A percentile compares a stretch with the other conserved stretches of the same genome.
phyloP scores from a whole-genome alignment of 2,888 invertebrate species.

The Cantharis rustica region DNA sequence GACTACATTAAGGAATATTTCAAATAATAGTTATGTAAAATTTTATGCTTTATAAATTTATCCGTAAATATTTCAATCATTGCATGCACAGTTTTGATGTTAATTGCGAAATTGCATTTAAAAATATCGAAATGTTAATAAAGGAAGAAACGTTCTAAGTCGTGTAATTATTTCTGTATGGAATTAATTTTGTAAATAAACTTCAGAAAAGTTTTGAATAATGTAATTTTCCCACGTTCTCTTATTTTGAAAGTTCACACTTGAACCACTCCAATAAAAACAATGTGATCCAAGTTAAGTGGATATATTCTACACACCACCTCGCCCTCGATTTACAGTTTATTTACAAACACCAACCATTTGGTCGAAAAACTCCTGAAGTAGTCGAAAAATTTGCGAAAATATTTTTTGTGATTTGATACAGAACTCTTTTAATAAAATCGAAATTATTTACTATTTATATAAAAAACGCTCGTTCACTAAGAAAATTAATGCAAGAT shows the following conservation, averaged over 20 bases:
- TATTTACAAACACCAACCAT: background rate
- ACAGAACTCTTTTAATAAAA: background rate
- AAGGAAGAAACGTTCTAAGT: too few species aligned
- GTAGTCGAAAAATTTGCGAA: background rate
- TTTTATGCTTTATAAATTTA: background rate
- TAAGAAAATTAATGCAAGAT: too few species aligned
- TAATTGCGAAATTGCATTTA: background rate
- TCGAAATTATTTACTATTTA: too few species aligned
- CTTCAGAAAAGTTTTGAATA: background rate
- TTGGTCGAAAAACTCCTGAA: background rate
- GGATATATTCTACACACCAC: slow-evolving; percentile 21
- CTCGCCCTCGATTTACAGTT: background rate
- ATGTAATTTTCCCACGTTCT: background rate
- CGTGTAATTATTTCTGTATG: background rate
- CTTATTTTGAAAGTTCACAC: background rate
- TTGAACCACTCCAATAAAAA: slow-evolving; percentile 32
- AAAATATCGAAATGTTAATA: too few species aligned
- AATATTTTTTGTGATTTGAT: background rate
- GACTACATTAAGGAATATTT: too few species aligned
- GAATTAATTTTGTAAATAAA: background rate
- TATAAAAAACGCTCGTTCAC: too few species aligned
- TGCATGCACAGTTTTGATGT: background rate
- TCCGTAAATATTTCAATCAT: background rate
- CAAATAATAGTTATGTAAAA: background rate
- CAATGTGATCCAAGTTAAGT: slow-evolving; percentile 27